Base-by-base conservation (phyloP, 2,797 vertebrate species). In the Lacerta bilineata region DNA sequence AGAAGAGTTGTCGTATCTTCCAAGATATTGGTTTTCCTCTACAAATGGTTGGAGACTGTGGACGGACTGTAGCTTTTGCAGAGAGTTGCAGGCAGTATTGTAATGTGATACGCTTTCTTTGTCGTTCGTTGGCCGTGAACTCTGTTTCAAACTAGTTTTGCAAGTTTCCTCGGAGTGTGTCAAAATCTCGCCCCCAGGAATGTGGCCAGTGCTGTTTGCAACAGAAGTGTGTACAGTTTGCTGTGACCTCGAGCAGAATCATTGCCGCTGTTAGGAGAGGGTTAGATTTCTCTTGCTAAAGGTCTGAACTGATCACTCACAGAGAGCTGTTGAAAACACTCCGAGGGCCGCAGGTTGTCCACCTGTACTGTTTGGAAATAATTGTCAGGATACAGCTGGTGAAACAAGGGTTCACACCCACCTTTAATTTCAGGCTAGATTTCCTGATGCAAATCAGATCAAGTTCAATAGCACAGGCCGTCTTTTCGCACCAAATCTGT, bases 131-230 rank as follows among this genome's bases (percentile, higher is more conserved):
- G 36, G 17, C 66, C 25, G 43, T 29, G 39, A 61, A 17, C 33
- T 76, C 59, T 41, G 36, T 27, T 27, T 64, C 36, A 74, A 46
- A 87, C 78, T 25, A 18, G 86, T 81, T 81, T 87, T 81, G 69
- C 69, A 64, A 18, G 27, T 20, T 61, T 41, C 39, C 9, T 27
- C 2, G 39, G 5, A 61, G 18, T 39, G 59, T 46, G 81, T 61
- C 50, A 61, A 80, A 61, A 59, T 50, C 50, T 80, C 29, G 8
- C 20, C 23, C 27, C 18, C 25, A 39, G 23, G 25, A 55, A 17
- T 71, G 11, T 72, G 25, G 27, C 39, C 27, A 64, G 36, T 17
- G 33, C 20, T 75, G 33, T 25, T 75, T 84, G 50, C 33, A 20
- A 39, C 8, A 75, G 33, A 41, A 9, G 1, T 15, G 10, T 27